These are phyloP conservation scores for Acrocephalus arundinaceus DNA, from an alignment of 2,113 vertebrate genomes.

Conservation along the genomic window DNA sequence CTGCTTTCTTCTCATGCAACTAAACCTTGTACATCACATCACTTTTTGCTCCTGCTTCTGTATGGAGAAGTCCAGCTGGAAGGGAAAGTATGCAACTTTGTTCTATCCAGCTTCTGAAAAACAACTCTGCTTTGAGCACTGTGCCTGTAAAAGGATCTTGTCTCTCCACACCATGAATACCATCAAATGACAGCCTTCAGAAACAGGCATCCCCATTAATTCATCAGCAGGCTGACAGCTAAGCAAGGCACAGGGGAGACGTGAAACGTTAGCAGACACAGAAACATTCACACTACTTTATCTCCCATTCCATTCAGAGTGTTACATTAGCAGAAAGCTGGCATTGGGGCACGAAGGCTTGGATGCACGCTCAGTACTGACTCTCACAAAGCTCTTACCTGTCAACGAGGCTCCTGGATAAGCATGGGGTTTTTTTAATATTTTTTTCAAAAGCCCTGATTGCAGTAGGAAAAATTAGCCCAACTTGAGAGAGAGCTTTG, in stretches of 20 bases:
- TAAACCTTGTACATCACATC: background rate
- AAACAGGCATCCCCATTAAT: background rate
- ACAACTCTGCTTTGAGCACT: background rate
- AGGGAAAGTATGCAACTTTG: background rate
- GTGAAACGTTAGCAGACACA: background rate
- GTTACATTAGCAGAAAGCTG: background rate
- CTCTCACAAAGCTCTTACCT: background rate
- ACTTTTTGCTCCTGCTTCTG: background rate
- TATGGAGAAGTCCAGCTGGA: background rate
- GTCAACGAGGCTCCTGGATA: background rate
- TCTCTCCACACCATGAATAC: background rate
- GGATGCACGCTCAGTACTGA: background rate
- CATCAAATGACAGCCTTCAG: background rate
- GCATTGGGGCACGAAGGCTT: background rate
- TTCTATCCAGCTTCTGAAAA: background rate
- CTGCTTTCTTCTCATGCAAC: background rate
- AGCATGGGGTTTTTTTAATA: background rate
- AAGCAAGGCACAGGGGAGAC: background rate
- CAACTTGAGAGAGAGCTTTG: background rate
- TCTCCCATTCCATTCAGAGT: background rate
- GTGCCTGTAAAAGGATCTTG: background rate
- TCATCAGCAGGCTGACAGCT: background rate
- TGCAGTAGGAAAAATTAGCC: background rate
- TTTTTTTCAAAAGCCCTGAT: background rate
- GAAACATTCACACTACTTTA: background rate